Evolutionary conservation across 2,113 vertebrate species (phyloP), one percentile per base, ranked within the genome.

Genomic region (Grammomys dolichurus): DNA sequence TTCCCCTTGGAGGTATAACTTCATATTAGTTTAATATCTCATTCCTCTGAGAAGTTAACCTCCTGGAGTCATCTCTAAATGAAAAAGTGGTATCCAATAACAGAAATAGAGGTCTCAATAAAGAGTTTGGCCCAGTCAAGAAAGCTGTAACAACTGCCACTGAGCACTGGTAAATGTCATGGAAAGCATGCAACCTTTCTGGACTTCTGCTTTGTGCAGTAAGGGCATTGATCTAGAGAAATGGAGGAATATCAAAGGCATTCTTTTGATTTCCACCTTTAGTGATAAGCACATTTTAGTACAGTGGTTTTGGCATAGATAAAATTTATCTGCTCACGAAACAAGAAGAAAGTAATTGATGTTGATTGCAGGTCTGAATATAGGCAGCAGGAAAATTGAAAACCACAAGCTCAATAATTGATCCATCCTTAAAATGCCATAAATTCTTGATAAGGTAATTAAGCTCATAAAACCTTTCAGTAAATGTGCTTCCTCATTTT

Each of bases 391-490:
- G 43, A 73, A 67, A 69, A 81, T 12, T 54, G 14, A 77, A 86
- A 56, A 19, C 13, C 90, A 24, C 70, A 88, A 93, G 65, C 82
- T 5, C 36, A 81, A 56, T 33, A 92, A 51, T 22, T 85, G 33
- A 58, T 2, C 20, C 5, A 12, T 88, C 7, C 19, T 72, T 91
- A 72, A 17, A 92, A 70, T 51, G 65, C 36, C 36, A 82, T 46
- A 67, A 22, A 40, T 67, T 43, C 77, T 86, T 75, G 7, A 33
- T 73, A 43, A 78, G 84, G 43, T 89, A 87, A 94, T 75, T 89
- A 91, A 94, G 84, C 81, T 22, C 54, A 94, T 91, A 95, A 89
- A 96, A 87, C 89, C 76, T 5, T 65, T 89, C 6, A 43, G 28
- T 73, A 85, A 72, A 81, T 11, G 7, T 28, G 5, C 82, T 60